Percentiles rank a stretch among this genome's conserved stretches.
Conservation (phyloP, 2,113 vertebrate genomes). For the Lepus americanus region DNA sequence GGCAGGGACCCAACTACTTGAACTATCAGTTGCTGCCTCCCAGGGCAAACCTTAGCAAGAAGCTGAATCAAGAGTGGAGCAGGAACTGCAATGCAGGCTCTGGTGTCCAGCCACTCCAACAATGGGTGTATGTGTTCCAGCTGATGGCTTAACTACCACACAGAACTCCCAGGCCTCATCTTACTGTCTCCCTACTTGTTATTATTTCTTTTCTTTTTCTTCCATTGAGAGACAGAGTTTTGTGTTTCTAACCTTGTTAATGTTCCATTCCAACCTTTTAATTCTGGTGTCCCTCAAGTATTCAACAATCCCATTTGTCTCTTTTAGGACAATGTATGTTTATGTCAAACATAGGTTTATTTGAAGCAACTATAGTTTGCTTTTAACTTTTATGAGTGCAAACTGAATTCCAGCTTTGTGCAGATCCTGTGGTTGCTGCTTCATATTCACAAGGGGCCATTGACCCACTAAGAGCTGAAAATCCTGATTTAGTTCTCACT, state of each 20-base stretch:
- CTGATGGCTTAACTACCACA: too few relatives aligned
- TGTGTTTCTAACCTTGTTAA: fast-evolving
- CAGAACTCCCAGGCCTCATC: too few relatives aligned
- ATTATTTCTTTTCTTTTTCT: neutral
- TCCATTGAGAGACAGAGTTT: neutral
- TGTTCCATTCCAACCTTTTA: neutral
- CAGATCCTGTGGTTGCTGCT: neutral
- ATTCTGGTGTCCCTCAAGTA: neutral
- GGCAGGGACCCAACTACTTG: too few relatives aligned
- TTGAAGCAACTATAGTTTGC: neutral
- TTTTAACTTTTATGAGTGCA: neutral
- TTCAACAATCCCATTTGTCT: neutral
- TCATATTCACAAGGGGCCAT: neutral
- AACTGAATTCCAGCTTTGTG: neutral
- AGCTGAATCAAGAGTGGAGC: too few relatives aligned
- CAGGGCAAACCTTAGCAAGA: too few relatives aligned
- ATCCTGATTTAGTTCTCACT: neutral
- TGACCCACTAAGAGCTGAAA: neutral
- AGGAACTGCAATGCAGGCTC: too few relatives aligned
- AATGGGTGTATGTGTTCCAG: too few relatives aligned
- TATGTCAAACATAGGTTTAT: neutral
- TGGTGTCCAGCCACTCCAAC: too few relatives aligned
- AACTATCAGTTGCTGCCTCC: too few relatives aligned
- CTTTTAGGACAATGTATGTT: too few relatives aligned
- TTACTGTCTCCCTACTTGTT: neutral